These are phyloP conservation scores for Brachyrhaphis roseni DNA, from an alignment of 2,797 vertebrate species.

Conservation along the genomic window DNA sequence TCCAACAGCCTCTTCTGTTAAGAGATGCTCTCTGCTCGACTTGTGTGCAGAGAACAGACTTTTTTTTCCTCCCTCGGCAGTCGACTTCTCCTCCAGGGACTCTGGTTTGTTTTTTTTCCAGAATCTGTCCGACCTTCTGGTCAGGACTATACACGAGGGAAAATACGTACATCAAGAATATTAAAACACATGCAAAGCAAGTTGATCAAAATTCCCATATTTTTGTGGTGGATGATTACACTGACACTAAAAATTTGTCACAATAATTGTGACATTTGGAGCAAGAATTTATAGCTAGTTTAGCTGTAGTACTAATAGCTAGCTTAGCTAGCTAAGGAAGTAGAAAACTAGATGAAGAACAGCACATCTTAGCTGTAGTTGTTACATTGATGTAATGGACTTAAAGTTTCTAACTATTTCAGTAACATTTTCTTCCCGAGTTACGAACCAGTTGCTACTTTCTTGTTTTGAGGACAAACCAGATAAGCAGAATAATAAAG, in stretches of 20 bases:
- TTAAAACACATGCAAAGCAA: not conserved
- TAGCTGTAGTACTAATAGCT: not conserved
- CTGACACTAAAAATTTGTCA: not conserved
- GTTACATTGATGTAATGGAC: not conserved
- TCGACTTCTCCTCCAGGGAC: conserved; percentile 25
- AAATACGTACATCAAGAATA: conserved; percentile 11
- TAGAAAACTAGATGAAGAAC: not conserved
- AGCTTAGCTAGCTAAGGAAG: not conserved
- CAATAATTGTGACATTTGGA: not conserved
- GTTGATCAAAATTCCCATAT: not conserved
- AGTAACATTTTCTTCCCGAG: not conserved
- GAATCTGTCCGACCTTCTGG: conserved; percentile 53
- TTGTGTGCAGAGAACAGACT: conserved; percentile 13
- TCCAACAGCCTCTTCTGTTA: conserved; percentile 23
- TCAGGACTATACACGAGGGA: conserved; percentile 14
- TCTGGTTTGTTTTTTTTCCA: conserved; percentile 35
- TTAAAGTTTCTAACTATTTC: not conserved
- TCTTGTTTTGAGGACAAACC: not conserved
- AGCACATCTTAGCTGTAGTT: not conserved
- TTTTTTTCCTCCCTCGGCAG: conserved; percentile 23
- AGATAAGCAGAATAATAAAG: not conserved
- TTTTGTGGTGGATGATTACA: not conserved
- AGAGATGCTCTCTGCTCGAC: conserved; percentile 41
- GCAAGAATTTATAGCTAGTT: not conserved
- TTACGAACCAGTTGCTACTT: not conserved